Conservation (phyloP, 2,113 vertebrate species). For the Pollimyrus isidori region DNA sequence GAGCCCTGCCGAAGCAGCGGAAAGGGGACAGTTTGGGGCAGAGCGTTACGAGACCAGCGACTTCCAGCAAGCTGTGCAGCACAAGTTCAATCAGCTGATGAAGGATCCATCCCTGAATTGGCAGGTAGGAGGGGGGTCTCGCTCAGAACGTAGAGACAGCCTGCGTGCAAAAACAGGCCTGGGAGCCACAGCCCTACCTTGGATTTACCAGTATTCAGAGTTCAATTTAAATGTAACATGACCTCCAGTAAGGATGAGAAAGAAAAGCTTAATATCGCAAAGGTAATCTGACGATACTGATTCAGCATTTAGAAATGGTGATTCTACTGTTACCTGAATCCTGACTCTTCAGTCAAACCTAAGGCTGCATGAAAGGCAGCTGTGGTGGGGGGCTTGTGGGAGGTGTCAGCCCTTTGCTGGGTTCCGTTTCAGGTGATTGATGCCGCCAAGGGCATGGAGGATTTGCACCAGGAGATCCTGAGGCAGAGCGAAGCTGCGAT, state of each 20-base stretch:
- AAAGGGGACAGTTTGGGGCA: slow-evolving; percentile 68
- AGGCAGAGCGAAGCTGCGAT: slow-evolving; percentile 55
- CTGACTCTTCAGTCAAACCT: neutral
- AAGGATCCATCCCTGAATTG: slow-evolving; percentile 74
- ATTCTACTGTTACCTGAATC: neutral
- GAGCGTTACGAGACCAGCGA: slow-evolving; percentile 75
- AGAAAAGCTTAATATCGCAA: neutral
- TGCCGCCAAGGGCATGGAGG: slow-evolving; percentile 72
- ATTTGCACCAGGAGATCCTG: slow-evolving; percentile 70
- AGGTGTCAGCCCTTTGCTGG: neutral
- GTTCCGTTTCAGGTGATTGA: slow-evolving; percentile 63
- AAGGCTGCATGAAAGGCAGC: neutral
- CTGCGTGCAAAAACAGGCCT: neutral
- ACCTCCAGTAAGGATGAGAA: neutral
- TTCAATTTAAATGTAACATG: neutral
- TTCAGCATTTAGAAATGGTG: neutral
- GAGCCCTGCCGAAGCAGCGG: slow-evolving; percentile 51
- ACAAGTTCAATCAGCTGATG: slow-evolving; percentile 71
- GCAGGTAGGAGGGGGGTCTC: slow-evolving; percentile 63
- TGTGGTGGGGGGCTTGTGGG: neutral
- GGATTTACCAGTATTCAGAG: neutral
- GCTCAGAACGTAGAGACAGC: neutral
- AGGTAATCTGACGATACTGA: neutral
- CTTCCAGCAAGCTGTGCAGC: slow-evolving; percentile 73
- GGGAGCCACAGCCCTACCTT: neutral